A percentile compares a stretch with the other conserved stretches of the same genome.
Conservation (phyloP, 1,140 invertebrate genomes). For the Drosophila micromelanica region DNA sequence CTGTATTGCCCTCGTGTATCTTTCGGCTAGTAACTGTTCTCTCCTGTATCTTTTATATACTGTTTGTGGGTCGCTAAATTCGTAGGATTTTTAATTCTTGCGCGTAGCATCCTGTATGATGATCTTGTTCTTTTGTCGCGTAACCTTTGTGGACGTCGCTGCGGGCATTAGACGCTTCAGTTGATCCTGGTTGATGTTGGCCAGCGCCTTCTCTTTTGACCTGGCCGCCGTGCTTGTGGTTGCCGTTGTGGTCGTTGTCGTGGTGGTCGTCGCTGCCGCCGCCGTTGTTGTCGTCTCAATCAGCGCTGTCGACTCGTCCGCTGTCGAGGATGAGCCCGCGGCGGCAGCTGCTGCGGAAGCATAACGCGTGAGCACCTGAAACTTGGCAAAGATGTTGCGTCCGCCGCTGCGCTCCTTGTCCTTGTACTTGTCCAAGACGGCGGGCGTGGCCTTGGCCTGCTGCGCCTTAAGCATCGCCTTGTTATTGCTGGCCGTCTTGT, state of each 20-base stretch:
- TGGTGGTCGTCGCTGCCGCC: conserved; percentile 45
- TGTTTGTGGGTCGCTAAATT: conserved; percentile 36
- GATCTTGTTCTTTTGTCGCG: conserved; percentile 90
- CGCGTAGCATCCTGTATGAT: conserved; percentile 88
- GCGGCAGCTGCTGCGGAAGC: conserved; percentile 63
- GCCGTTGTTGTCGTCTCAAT: conserved; percentile 67
- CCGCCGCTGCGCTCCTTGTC: conserved; percentile 80
- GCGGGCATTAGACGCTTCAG: conserved; percentile 86
- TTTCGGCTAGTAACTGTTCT: background rate
- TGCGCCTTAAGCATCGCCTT: conserved; percentile 57
- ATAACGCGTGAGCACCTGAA: conserved; percentile 81
- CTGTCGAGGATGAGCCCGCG: conserved; percentile 61
- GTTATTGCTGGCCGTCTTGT: conserved; percentile 48
- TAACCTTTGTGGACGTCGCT: conserved; percentile 89
- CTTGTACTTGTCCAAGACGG: conserved; percentile 75
- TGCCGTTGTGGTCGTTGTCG: conserved; percentile 50
- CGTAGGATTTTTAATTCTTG: conserved; percentile 62
- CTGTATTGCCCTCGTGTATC: background rate
- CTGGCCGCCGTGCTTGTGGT: conserved; percentile 40
- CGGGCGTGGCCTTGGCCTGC: conserved; percentile 57
- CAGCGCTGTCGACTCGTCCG: conserved; percentile 65
- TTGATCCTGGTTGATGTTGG: conserved; percentile 86
- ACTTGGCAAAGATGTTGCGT: conserved; percentile 81
- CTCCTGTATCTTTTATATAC: background rate
- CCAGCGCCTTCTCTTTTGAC: conserved; percentile 59